These are phyloP conservation scores for Protaetia brevitarsis DNA, from an alignment of 1,140 invertebrate species.

Conservation along the genomic window DNA sequence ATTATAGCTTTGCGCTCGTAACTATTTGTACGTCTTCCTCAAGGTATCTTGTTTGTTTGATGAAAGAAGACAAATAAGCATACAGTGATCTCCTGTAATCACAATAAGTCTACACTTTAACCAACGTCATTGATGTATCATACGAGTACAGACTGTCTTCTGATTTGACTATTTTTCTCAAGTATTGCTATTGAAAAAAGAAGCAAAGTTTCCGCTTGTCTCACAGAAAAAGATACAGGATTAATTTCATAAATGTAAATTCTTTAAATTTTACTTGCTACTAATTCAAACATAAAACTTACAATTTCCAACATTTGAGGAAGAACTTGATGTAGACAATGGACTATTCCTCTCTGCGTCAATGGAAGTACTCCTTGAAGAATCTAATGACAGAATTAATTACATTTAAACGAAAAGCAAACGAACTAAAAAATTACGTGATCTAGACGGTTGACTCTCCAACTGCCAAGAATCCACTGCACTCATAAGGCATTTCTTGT, in stretches of 20 bases:
- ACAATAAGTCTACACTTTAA: too few relatives aligned
- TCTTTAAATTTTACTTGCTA: neutral
- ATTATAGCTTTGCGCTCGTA: too few relatives aligned
- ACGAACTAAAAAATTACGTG: neutral
- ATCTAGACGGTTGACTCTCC: neutral
- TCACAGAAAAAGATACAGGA: too few relatives aligned
- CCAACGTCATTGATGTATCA: too few relatives aligned
- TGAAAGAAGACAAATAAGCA: too few relatives aligned
- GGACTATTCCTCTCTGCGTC: neutral
- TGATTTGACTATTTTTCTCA: too few relatives aligned
- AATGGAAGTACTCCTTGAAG: neutral
- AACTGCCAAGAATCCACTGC: neutral
- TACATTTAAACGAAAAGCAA: neutral
- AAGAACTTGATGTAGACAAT: neutral
- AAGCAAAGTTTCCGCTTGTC: too few relatives aligned
- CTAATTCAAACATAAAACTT: neutral
- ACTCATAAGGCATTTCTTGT: neutral
- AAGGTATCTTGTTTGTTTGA: too few relatives aligned
- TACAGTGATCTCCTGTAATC: too few relatives aligned
- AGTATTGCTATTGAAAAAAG: too few relatives aligned
- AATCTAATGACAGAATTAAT: neutral
- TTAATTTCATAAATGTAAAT: neutral
- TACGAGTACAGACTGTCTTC: too few relatives aligned
- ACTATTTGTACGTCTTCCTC: too few relatives aligned
- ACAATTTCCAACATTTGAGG: neutral